phyloP scores from a whole-genome alignment of 2,113 vertebrate genomes.

The Nothobranchius kuhntae region DNA sequence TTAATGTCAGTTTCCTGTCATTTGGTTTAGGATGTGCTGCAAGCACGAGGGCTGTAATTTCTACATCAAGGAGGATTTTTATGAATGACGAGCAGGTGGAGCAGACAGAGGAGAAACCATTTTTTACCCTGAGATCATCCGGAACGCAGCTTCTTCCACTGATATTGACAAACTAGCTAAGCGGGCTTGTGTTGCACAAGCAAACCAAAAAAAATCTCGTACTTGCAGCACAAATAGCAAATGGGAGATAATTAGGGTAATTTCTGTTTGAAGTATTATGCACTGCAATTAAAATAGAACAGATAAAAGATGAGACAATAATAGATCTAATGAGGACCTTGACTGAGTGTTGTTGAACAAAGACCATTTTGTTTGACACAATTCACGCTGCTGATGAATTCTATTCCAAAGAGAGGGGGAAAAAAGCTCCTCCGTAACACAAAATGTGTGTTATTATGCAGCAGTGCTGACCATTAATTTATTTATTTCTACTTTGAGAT shows the following conservation, averaged over 20 bases:
- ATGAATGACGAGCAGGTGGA: slow-evolving; percentile 77
- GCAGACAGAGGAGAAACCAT: slow-evolving; percentile 38
- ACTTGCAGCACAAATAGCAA: slow-evolving; percentile 29
- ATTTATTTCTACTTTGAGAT: slow-evolving; percentile 27
- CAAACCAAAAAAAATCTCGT: slow-evolving; percentile 7
- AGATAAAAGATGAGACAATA: slow-evolving; percentile 72
- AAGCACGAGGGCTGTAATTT: slow-evolving; percentile 74
- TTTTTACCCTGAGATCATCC: slow-evolving; percentile 35
- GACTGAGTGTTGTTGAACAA: slow-evolving; percentile 66
- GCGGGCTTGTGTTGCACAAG: slow-evolving; percentile 13
- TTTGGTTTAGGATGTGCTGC: slow-evolving; percentile 67
- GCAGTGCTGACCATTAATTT: slow-evolving; percentile 7
- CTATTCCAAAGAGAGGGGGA: slow-evolving; percentile 18
- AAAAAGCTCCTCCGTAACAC: slow-evolving; percentile 28
- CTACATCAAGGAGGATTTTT: slow-evolving; percentile 68
- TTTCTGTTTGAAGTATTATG: slow-evolving; percentile 75
- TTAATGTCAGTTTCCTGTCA: slow-evolving; percentile 82
- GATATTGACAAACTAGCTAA: slow-evolving; percentile 43
- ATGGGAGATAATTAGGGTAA: slow-evolving; percentile 65
- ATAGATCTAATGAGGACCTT: slow-evolving; percentile 73
- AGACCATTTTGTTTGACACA: slow-evolving; percentile 73
- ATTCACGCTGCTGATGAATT: slow-evolving; percentile 47
- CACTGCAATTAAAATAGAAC: slow-evolving; percentile 67
- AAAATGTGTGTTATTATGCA: slow-evolving; percentile 39
- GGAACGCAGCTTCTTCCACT: slow-evolving; percentile 40